Conservation (phyloP, 2,113 vertebrate species). For the Scomber colias region DNA sequence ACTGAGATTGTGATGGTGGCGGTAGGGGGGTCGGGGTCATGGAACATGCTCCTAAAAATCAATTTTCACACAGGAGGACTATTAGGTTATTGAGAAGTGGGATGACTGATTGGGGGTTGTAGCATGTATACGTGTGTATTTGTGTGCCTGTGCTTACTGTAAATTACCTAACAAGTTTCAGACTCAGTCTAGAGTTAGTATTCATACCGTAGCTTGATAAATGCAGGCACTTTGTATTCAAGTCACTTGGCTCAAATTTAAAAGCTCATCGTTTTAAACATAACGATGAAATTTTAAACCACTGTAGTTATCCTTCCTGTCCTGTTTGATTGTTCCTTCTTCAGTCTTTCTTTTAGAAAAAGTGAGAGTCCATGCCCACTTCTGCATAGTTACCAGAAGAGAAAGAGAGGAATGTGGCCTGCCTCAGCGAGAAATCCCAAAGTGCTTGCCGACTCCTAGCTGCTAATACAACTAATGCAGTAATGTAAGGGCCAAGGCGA, state of each 20-base stretch:
- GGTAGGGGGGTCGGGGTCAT: slow-evolving; percentile 52
- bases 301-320: slow-evolving; percentile 28
- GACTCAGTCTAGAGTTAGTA: slow-evolving; percentile 12
- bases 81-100: slow-evolving; percentile 90
- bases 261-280: slow-evolving; percentile 3
- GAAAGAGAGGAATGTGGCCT: slow-evolving; percentile 71
- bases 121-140: slow-evolving; percentile 22
- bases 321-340: slow-evolving; percentile 30
- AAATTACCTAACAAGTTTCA: slow-evolving; percentile 55
- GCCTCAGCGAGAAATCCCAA: slow-evolving; percentile 81
- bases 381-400: slow-evolving; percentile 44
- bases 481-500: slow-evolving; percentile 85
- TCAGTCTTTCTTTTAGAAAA: slow-evolving; percentile 19
- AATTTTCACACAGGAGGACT: slow-evolving; percentile 96
- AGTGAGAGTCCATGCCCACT: slow-evolving; percentile 31
- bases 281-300: slow-evolving; percentile 26
- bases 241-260: slow-evolving; percentile 16
- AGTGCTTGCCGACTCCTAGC: slow-evolving; percentile 84
- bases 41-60: slow-evolving; percentile 89
- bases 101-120: slow-evolving; percentile 79
- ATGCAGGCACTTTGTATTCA: slow-evolving; percentile 32
- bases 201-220: slow-evolving; percentile 17
- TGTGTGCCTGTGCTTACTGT: slow-evolving; percentile 30
- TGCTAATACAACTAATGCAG: slow-evolving; percentile 89
- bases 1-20: slow-evolving; percentile 59